Percentiles rank a stretch among this genome's conserved stretches.
Conservation (phyloP, 1,140 invertebrate species). For the Drosophila sturtevanti region DNA sequence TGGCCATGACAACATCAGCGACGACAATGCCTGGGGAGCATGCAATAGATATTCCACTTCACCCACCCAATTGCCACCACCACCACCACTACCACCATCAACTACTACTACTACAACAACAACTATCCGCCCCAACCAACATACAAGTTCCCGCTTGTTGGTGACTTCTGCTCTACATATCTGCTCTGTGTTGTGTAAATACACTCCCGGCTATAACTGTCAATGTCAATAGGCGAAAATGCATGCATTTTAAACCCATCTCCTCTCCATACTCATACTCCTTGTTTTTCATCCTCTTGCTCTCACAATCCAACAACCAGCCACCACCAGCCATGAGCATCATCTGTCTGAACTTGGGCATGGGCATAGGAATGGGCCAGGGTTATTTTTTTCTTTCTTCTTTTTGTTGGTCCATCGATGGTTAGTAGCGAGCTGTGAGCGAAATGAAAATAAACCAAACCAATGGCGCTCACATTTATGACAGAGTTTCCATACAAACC, state of each 20-base stretch:
- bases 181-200: slow-evolving; percentile 59
- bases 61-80: neutral
- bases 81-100: no score
- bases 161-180: slow-evolving; percentile 42
- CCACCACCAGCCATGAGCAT: neutral
- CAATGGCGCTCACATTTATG: slow-evolving; percentile 35
- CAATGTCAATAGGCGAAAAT: slow-evolving; percentile 62
- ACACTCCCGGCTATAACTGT: slow-evolving; percentile 71
- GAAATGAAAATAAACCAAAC: slow-evolving; percentile 30
- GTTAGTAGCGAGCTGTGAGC: slow-evolving; percentile 16
- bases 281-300: neutral
- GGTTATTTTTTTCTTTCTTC: no score
- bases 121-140: neutral
- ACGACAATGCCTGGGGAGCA: slow-evolving; percentile 18
- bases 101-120: no score
- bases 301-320: no score
- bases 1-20: slow-evolving; percentile 46
- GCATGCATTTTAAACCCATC: neutral
- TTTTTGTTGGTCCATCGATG: slow-evolving; percentile 35
- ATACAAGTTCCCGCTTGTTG: neutral
- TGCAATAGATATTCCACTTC: slow-evolving; percentile 24
- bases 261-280: neutral
- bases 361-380: neutral
- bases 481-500: slow-evolving; percentile 21
- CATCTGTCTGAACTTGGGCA: slow-evolving; percentile 4